Percentiles rank a stretch among this genome's conserved stretches.
phyloP scores from a whole-genome alignment of 2,888 invertebrate species.

The Drosophila ustulata region DNA sequence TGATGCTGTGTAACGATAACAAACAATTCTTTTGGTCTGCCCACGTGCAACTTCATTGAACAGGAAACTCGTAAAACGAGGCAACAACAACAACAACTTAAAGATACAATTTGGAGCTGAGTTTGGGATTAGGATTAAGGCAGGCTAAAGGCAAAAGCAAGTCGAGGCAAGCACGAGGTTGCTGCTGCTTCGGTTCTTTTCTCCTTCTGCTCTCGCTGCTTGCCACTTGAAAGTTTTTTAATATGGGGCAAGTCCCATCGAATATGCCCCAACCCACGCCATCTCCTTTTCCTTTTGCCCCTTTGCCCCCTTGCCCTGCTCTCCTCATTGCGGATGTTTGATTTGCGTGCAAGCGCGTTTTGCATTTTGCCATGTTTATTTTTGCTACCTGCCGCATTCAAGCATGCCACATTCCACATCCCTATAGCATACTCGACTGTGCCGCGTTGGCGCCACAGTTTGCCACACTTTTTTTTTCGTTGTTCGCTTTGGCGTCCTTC shows the following conservation, averaged over 20 bases:
- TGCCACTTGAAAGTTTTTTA: constrained; percentile 56
- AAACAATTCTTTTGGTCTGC: constrained; percentile 50
- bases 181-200: neutral
- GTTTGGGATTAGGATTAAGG: constrained; percentile 17
- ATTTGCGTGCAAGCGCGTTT: constrained; percentile 48
- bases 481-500: constrained; percentile 35
- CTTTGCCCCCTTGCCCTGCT: neutral
- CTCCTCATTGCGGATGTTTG: constrained; percentile 36
- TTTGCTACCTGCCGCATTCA: constrained; percentile 25
- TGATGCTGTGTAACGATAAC: constrained; percentile 59
- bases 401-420: neutral
- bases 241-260: constrained; percentile 31
- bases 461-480: constrained; percentile 11
- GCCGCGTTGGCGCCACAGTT: constrained; percentile 54
- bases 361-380: constrained; percentile 35
- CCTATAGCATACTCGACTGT: neutral
- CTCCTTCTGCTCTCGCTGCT: neutral
- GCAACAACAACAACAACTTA: constrained; percentile 28
- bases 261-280: neutral
- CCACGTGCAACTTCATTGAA: constrained; percentile 76
- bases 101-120: constrained; percentile 50
- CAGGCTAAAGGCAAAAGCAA: constrained; percentile 2
- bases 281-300: no score
- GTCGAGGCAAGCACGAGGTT: neutral
- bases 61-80: constrained; percentile 74